Evolutionary conservation across 2,113 vertebrate genomes (phyloP).

Genomic region (Nymphicus hollandicus): DNA sequence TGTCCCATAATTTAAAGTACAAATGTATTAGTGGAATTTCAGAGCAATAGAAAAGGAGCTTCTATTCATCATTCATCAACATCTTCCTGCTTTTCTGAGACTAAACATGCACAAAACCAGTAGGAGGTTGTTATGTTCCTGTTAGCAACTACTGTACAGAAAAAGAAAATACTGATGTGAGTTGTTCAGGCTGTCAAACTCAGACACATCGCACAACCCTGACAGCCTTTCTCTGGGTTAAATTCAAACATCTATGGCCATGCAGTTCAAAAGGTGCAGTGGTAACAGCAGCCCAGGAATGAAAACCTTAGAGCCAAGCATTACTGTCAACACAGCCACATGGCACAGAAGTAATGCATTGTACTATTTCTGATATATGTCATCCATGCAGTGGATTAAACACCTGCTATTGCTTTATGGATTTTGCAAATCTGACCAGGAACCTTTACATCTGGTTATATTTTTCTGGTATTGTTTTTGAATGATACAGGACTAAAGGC

Average conservation of each 20-base stretch:
- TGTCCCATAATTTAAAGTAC: background rate
- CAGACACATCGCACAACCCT: background rate
- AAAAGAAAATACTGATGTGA: background rate
- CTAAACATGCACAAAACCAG: background rate
- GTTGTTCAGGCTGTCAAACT: constrained; percentile 3
- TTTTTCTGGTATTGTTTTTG: background rate
- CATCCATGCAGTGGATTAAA: rapidly evolving
- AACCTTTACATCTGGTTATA: background rate
- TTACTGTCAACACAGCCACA: background rate
- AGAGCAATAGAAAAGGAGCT: background rate
- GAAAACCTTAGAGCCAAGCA: rapidly evolving
- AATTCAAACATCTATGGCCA: background rate
- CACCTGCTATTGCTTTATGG: background rate
- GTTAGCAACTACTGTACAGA: background rate
- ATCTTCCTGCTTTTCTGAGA: background rate
- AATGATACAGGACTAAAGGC: background rate
- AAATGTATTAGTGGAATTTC: background rate
- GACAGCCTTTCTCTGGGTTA: background rate
- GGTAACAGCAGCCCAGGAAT: background rate
- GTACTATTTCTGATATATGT: background rate
- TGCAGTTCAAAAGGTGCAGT: background rate
- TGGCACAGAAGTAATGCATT: rapidly evolving
- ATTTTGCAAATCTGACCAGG: background rate
- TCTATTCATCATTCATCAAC: background rate
- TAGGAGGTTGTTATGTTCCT: constrained; percentile 6